A percentile compares a stretch with the other conserved stretches of the same genome.
phyloP scores from a whole-genome alignment of 1,140 invertebrate genomes.

The Stegodyphus dumicola region DNA sequence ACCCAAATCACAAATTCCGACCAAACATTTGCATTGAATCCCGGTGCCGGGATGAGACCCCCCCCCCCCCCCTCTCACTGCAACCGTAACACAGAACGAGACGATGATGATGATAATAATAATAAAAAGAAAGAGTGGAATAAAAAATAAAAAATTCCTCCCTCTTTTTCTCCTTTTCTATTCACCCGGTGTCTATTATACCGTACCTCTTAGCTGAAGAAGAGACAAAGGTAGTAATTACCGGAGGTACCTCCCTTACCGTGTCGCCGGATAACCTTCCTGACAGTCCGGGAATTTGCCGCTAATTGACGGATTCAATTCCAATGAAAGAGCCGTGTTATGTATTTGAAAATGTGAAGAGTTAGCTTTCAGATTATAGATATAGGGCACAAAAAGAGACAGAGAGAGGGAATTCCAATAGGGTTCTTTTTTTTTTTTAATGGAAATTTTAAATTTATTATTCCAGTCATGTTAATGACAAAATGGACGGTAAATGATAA shows the following conservation, averaged over 20 bases:
- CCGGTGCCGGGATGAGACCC: slow-evolving; percentile 2
- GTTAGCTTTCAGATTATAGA: neutral
- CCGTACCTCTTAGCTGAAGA: slow-evolving; percentile 7
- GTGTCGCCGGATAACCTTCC: slow-evolving; percentile 51
- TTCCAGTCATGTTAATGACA: neutral
- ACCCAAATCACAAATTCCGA: slow-evolving; percentile 41
- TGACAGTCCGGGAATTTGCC: slow-evolving; percentile 39
- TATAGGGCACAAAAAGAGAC: neutral
- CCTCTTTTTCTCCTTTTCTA: slow-evolving; percentile 10
- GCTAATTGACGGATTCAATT: slow-evolving; percentile 48
- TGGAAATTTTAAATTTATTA: neutral
- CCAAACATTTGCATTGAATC: slow-evolving; percentile 51
- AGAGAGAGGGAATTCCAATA: too few relatives aligned
- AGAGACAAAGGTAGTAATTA: slow-evolving; percentile 60
- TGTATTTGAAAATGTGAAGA: slow-evolving; percentile 20
- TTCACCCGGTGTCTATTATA: slow-evolving; percentile 37
- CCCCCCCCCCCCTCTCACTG: too few relatives aligned
- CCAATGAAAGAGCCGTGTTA: slow-evolving; percentile 29
- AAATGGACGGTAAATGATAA: neutral
- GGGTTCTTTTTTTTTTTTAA: neutral
- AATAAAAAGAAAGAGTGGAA: neutral
- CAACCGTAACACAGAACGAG: neutral
- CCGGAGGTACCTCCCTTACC: slow-evolving; percentile 39
- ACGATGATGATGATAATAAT: slow-evolving; percentile 11
- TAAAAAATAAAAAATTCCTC: slow-evolving; percentile 7